Base-by-base conservation (phyloP, 2,797 vertebrate species). In the Chloroceryle amazona region DNA sequence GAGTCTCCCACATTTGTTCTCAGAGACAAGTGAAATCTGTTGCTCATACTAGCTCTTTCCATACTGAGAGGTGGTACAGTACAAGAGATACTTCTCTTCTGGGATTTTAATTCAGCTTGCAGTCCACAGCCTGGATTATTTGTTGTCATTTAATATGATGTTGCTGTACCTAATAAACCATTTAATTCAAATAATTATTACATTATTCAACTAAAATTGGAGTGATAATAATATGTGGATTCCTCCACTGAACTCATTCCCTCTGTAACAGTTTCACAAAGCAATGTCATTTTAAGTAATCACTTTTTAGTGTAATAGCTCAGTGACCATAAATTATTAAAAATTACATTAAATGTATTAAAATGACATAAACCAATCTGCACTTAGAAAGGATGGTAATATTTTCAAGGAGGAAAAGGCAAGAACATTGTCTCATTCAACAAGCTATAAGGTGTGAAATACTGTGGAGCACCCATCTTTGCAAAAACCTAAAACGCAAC, bases 131-230 rank as follows among this genome's bases (percentile, higher is more conserved):
- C 73, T 86, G 62, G 62, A 88, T 81, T 95, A 86, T 79, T 95
- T 95, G 80, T 73, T 94, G 70, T 86, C 62, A 75, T 89, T 81
- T 94, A 93, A 84, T 79, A 72, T 47, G 44, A 89, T 46, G 35
- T 35, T 86, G 93, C 44, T 76, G 70, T 84, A 76, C 62, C 82
- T 92, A 96, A 94, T 86, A 95, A 90, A 79, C 62, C 66, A 86
- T 88, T 94, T 91, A 81, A 95, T 95, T 90, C 18, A 90, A 90
- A 72, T 75, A 86, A 94, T 91, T 79, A 86, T 91, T 95, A 74
- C 28, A 91, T 81, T 91, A 89, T 82, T 86, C 58, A 84, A 42
- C 70, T 86, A 79, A 90, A 94, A 88, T 84, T 86, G 60, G 55
- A 95, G 49, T 31, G 55, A 79, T 86, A 90, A 93, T 79, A 51